Evolutionary conservation across 2,888 invertebrate species (phyloP).

Genomic region (Ectemnius cavifrons): DNA sequence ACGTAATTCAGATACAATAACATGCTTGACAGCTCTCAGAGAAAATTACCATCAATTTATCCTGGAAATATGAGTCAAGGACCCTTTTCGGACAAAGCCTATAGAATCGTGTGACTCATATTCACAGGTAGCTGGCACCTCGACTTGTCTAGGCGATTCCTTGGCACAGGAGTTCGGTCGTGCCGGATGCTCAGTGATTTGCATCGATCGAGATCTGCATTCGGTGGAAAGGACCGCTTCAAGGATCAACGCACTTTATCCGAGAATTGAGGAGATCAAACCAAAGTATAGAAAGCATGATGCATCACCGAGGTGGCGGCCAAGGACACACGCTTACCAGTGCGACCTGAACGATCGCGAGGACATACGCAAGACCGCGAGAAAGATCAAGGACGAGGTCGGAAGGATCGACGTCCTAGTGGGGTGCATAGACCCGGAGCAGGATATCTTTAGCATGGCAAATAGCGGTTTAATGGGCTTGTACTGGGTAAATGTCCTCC

Average conservation of each 20-base stretch:
- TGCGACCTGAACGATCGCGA: constrained; percentile 67
- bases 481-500: constrained; percentile 68
- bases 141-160: constrained; percentile 66
- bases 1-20: not conserved
- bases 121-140: constrained; percentile 68
- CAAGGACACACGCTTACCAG: constrained; percentile 59
- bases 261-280: constrained; percentile 49
- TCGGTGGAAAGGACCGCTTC: constrained; percentile 53
- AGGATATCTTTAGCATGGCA: constrained; percentile 68
- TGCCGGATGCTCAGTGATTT: constrained; percentile 69
- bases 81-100: too few species aligned
- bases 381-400: constrained; percentile 66
- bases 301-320: not conserved
- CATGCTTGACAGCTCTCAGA: too few species aligned
- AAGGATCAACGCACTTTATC: constrained; percentile 49
- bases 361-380: constrained; percentile 64
- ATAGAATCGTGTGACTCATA: not conserved
- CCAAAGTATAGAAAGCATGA: constrained; percentile 56
- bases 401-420: constrained; percentile 71
- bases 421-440: constrained; percentile 66
- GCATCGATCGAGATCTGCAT: constrained; percentile 64
- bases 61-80: too few species aligned
- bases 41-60: too few species aligned
- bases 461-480: constrained; percentile 72
- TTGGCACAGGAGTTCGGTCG: constrained; percentile 70